Conservation (phyloP, 1,140 invertebrate species). For the Diabrotica virgifera region DNA sequence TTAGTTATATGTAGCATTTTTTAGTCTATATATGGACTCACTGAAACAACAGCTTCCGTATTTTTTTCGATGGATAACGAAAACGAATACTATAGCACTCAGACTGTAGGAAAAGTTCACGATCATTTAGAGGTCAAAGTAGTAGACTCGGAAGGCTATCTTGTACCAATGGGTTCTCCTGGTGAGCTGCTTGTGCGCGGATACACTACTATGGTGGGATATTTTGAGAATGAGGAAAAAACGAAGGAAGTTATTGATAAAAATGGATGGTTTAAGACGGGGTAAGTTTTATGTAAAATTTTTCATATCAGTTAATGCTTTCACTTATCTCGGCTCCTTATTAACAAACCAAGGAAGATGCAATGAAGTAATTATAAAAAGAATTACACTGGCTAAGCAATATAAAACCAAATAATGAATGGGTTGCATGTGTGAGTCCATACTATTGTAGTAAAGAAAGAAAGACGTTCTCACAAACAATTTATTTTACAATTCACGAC, state of each 20-base stretch:
- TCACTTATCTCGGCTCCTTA: too few relatives aligned
- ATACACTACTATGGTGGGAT: constrained; percentile 80
- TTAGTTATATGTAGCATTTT: constrained; percentile 23
- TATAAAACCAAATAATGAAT: too few relatives aligned
- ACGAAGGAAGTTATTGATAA: constrained; percentile 69
- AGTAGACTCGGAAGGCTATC: constrained; percentile 66
- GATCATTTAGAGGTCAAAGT: constrained; percentile 79
- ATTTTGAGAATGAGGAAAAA: constrained; percentile 80
- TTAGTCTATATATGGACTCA: constrained; percentile 83
- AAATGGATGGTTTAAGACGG: constrained; percentile 87
- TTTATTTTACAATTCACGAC: too few relatives aligned
- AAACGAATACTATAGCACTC: constrained; percentile 60
- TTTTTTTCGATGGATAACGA: constrained; percentile 69
- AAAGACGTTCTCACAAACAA: too few relatives aligned
- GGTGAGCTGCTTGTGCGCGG: constrained; percentile 85
- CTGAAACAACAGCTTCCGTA: constrained; percentile 77
- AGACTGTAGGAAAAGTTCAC: constrained; percentile 73
- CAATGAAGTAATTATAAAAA: too few relatives aligned
- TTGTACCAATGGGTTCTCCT: constrained; percentile 69
- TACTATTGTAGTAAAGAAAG: too few relatives aligned
- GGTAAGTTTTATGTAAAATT: constrained; percentile 55
- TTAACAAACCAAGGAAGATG: too few relatives aligned
- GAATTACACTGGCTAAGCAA: too few relatives aligned
- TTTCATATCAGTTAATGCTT: neutral
- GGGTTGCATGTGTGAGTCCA: too few relatives aligned